A percentile compares a stretch with the other conserved stretches of the same genome.
phyloP scores from a whole-genome alignment of 2,888 invertebrate species.

The Ophion ellenae region DNA sequence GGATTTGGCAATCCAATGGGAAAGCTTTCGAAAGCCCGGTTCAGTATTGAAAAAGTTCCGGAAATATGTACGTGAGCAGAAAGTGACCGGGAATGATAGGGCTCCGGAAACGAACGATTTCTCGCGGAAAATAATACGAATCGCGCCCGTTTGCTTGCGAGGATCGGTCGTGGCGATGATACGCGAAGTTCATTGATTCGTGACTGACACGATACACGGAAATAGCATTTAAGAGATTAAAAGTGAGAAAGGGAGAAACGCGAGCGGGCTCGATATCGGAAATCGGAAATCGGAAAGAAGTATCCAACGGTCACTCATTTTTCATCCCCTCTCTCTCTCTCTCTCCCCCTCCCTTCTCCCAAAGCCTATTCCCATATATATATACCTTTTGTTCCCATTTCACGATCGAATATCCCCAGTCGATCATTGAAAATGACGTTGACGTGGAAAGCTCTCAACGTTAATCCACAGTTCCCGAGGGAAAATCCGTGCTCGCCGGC shows the following conservation, averaged over 20 bases:
- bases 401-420: slow-evolving; percentile 12
- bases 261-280: slow-evolving; percentile 31
- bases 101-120: neutral
- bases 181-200: slow-evolving; percentile 70
- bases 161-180: neutral
- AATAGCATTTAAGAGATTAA: slow-evolving; percentile 77
- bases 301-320: slow-evolving; percentile 43
- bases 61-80: neutral
- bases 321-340: slow-evolving; percentile 11
- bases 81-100: neutral
- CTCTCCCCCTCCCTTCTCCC: neutral
- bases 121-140: neutral
- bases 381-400: slow-evolving; percentile 17
- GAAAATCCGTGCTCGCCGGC: slow-evolving; percentile 4
- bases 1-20: neutral
- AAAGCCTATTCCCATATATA: slow-evolving; percentile 1
- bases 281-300: slow-evolving; percentile 30
- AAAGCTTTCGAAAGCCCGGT: slow-evolving; percentile 2
- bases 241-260: slow-evolving; percentile 57
- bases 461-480: slow-evolving; percentile 30
- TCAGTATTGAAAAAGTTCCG: no score
- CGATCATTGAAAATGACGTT: slow-evolving; percentile 44
- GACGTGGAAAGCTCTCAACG: slow-evolving; percentile 14
- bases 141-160: slow-evolving; percentile 16
- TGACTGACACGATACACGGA: slow-evolving; percentile 75